These are phyloP conservation scores for Brevipalpus yothersi DNA, from an alignment of 1,140 invertebrate species.

Conservation along the genomic window DNA sequence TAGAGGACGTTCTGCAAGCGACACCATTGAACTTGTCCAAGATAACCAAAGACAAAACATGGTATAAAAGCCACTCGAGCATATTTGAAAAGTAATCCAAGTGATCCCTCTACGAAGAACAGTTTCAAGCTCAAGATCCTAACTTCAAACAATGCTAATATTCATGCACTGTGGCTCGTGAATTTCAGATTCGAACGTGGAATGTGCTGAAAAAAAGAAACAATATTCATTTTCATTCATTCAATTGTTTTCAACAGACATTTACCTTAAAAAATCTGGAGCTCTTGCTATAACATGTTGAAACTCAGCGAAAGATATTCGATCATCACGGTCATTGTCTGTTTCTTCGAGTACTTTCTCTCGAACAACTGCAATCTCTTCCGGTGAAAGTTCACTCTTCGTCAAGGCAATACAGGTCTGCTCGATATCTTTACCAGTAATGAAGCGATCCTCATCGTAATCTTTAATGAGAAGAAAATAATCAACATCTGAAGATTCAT, in stretches of 20 bases:
- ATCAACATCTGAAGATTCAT: not conserved
- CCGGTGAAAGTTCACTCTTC: slow-evolving; percentile 49
- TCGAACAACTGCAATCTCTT: slow-evolving; percentile 43
- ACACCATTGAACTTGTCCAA: too few relatives aligned
- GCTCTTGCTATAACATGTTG: slow-evolving; percentile 28
- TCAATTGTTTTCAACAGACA: not conserved
- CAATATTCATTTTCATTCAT: too few relatives aligned
- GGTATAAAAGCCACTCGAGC: too few relatives aligned
- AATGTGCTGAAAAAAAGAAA: slow-evolving; percentile 4
- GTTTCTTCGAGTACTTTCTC: slow-evolving; percentile 30
- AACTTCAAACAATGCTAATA: too few relatives aligned
- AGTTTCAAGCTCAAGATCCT: too few relatives aligned
- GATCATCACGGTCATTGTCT: slow-evolving; percentile 28
- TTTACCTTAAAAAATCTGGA: slow-evolving; percentile 24
- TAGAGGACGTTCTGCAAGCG: too few relatives aligned
- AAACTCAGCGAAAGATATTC: slow-evolving; percentile 28
- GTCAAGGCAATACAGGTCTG: slow-evolving; percentile 58
- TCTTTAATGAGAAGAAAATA: slow-evolving; percentile 31
- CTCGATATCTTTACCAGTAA: slow-evolving; percentile 56
- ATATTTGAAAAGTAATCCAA: too few relatives aligned
- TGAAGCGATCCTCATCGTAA: slow-evolving; percentile 70
- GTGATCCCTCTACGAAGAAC: too few relatives aligned
- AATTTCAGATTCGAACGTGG: slow-evolving; percentile 2
- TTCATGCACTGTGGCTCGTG: too few relatives aligned
- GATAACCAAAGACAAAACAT: too few relatives aligned